phyloP scores from a whole-genome alignment of 2,113 vertebrate species.

The Centropus unirufus region DNA sequence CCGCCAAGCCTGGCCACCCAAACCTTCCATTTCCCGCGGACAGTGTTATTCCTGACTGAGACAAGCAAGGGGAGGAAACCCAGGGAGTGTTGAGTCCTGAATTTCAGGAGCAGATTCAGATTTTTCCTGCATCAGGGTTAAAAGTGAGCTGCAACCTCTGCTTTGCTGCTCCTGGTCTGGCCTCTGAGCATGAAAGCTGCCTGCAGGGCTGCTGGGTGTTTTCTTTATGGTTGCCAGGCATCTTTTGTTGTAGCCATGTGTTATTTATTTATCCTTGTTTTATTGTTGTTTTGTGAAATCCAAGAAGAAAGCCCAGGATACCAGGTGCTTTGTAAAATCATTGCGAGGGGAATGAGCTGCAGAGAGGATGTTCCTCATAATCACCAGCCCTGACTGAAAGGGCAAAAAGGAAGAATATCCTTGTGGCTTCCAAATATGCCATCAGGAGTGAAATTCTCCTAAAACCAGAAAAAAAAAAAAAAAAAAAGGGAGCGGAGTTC shows the following conservation, averaged over 20 bases:
- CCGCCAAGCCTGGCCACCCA: neutral
- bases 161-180: neutral
- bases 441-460: constrained; percentile 82
- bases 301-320: constrained; percentile 33
- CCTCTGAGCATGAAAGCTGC: neutral
- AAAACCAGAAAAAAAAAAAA: constrained; percentile 77
- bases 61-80: neutral
- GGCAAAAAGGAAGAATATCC: constrained; percentile 35
- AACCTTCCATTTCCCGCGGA: neutral
- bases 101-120: constrained; percentile 5
- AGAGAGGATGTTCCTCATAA: constrained; percentile 80
- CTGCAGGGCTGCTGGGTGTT: neutral
- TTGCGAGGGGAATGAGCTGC: constrained; percentile 50
- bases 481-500: constrained; percentile 78
- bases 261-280: neutral
- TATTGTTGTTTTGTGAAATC: neutral
- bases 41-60: neutral
- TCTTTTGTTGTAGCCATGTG: neutral
- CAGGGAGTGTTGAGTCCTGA: neutral
- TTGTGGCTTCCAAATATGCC: constrained; percentile 75
- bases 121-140: neutral
- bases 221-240: neutral
- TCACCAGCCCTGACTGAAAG: constrained; percentile 64
- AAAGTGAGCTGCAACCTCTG: neutral
- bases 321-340: constrained; percentile 31